Evolutionary conservation across 2,113 vertebrate species (phyloP).

Genomic region (Neogobius melanostomus): DNA sequence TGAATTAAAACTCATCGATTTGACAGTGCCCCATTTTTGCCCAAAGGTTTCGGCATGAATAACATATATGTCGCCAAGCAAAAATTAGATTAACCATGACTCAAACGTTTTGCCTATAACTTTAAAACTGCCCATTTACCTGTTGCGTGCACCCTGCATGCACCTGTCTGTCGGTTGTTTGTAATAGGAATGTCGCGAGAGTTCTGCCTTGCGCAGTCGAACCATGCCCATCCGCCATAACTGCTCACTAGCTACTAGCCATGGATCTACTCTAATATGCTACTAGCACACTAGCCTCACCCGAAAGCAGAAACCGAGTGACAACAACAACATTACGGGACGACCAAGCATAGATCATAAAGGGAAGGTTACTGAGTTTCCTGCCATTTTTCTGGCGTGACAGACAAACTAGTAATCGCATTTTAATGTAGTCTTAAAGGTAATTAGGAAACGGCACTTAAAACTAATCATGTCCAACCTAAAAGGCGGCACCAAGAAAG

Average conservation of each 20-base stretch:
- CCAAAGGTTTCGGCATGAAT: no score
- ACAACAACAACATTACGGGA: constrained; percentile 62
- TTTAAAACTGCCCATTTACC: neutral
- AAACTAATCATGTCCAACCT: constrained; percentile 89
- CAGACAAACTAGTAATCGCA: constrained; percentile 48
- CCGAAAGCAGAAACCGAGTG: constrained; percentile 42
- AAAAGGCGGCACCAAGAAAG: constrained; percentile 91
- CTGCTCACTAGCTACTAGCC: constrained; percentile 42
- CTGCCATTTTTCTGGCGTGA: constrained; percentile 48
- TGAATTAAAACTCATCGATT: no score
- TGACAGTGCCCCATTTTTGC: no score
- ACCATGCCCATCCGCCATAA: constrained; percentile 70
- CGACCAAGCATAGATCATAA: constrained; percentile 43
- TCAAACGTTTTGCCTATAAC: neutral
- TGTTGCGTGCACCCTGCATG: constrained; percentile 40
- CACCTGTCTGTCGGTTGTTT: constrained; percentile 45
- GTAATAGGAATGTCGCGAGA: constrained; percentile 64
- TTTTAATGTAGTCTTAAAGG: constrained; percentile 73
- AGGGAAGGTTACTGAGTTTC: constrained; percentile 52
- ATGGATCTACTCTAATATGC: no score
- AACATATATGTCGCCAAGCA: neutral
- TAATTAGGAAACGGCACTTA: constrained; percentile 65
- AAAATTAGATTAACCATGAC: neutral
- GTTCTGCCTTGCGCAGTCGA: constrained; percentile 62
- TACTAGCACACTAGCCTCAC: constrained; percentile 49